Conservation (phyloP, 2,113 vertebrate genomes). For the Petrocephalus microphthalmus region DNA sequence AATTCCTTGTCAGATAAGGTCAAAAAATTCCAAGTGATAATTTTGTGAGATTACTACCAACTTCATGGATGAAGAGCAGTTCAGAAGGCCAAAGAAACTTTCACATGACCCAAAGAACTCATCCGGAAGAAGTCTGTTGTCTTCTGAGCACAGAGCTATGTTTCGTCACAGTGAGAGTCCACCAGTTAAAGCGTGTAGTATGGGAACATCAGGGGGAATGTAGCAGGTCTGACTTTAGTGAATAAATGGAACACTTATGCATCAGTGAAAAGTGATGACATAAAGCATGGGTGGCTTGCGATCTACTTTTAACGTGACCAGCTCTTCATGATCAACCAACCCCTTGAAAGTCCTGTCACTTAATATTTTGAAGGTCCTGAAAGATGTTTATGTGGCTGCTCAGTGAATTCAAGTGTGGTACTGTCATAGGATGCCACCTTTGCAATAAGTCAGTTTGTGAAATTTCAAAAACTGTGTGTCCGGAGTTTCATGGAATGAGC, state of each 20-base stretch:
- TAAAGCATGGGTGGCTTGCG: not conserved
- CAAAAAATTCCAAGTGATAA: not conserved
- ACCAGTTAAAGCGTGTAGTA: slow-evolving; percentile 30
- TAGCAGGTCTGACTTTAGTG: not conserved
- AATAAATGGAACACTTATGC: not conserved
- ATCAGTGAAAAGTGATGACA: not conserved
- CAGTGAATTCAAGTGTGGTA: not conserved
- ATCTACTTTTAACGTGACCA: not conserved
- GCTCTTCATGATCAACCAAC: not conserved
- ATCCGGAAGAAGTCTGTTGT: not conserved
- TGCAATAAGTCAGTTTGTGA: not conserved
- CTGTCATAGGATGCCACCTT: not conserved
- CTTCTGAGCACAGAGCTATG: slow-evolving; percentile 23
- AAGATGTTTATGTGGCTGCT: not conserved
- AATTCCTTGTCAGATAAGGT: not conserved
- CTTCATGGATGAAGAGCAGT: not conserved
- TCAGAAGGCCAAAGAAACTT: not conserved
- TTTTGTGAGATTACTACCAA: not conserved
- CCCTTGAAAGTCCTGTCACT: no score
- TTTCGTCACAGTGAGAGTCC: slow-evolving; percentile 8
- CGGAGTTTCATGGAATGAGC: not conserved
- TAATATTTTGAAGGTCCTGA: not conserved
- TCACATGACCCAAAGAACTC: not conserved
- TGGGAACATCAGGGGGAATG: not conserved
- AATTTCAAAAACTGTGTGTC: not conserved